Base-by-base conservation (phyloP, 1,140 invertebrate species). In the Teleopsis dalmanni region DNA sequence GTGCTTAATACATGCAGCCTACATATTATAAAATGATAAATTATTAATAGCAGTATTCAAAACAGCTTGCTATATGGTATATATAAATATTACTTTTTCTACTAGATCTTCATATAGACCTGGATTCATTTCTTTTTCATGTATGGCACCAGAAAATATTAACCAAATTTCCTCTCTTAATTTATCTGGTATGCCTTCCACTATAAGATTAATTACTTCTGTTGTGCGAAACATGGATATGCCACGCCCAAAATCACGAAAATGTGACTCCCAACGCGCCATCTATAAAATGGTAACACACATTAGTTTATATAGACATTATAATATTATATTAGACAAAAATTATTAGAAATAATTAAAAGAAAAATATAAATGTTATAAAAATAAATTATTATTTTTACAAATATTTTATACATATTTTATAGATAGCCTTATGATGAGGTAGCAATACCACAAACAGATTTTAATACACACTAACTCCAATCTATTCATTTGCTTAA, bases 111-210 rank as follows among this genome's bases (percentile, higher is more conserved):
- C 80, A 68, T 98, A 99, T 34, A 94, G 80, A 1, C 88, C 91
- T 4, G 84, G 84, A 75, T 95, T 84, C 57, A 86, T 82, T 25
- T 81, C 91, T 78, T 75, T 74, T 55, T 76, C 72, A 9, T 78
- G 70, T 46, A 74, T 75, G 19, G 76, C 78, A 67, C 86, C 88
- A 31, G 92, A 96, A 75, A 94, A 97, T 8, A 93, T 82, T 68
- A 96, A 82, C 96, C 96, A 99, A 16, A 98, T 79, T 73, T 97
- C 90, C 46, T 91, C 86, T 14, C 95, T 76, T 13, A 95, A 76
- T 36, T 80, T 79, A 61, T 94, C 88, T 1, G 95, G 94, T 49
- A 97, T 82, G 11, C 96, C 96, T 62, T 89, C 82, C 9, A 97
- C 79, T 22, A 99, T 85, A 18, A 98, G 75, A 58, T 94, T 85